Percentiles rank a stretch among this genome's conserved stretches.
Conservation (phyloP, 2,113 vertebrate species). For the Periophthalmodon schlosseri region DNA sequence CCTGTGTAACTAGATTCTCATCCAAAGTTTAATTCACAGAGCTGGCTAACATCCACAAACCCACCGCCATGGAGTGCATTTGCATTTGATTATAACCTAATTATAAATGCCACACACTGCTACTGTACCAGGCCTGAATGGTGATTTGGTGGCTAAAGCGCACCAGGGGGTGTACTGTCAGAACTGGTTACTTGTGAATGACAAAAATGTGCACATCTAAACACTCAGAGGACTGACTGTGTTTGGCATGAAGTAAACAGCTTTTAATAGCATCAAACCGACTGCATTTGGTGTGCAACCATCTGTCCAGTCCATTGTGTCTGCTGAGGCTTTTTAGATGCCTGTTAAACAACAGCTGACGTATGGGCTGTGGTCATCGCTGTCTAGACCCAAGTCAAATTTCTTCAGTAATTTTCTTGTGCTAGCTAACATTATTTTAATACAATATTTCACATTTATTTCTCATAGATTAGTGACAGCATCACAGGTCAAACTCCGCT, state of each 20-base stretch:
- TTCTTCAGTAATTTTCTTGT: constrained; percentile 59
- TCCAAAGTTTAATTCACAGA: constrained; percentile 53
- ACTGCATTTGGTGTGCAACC: constrained; percentile 82
- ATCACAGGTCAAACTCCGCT: too few relatives aligned
- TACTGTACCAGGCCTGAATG: constrained; percentile 40
- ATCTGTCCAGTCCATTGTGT: constrained; percentile 90
- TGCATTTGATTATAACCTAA: constrained; percentile 59
- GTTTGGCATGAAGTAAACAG: constrained; percentile 88
- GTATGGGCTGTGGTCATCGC: constrained; percentile 65
- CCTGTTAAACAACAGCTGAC: constrained; percentile 83
- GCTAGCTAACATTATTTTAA: neutral
- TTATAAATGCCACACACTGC: constrained; percentile 33
- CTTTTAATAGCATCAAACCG: constrained; percentile 86
- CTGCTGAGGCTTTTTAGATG: constrained; percentile 67
- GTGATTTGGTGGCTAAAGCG: constrained; percentile 73
- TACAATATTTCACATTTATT: neutral
- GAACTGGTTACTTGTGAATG: constrained; percentile 39
- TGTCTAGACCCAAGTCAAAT: constrained; percentile 64
- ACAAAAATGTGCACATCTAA: constrained; percentile 42
- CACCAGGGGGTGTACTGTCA: constrained; percentile 77
- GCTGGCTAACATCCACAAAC: constrained; percentile 49
- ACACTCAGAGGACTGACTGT: constrained; percentile 43
- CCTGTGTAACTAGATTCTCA: constrained; percentile 39
- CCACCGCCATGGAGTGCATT: constrained; percentile 13
- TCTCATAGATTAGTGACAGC: neutral